These are phyloP conservation scores for Drosophila erecta DNA, from an alignment of 1,140 invertebrate genomes.

Conservation along the genomic window DNA sequence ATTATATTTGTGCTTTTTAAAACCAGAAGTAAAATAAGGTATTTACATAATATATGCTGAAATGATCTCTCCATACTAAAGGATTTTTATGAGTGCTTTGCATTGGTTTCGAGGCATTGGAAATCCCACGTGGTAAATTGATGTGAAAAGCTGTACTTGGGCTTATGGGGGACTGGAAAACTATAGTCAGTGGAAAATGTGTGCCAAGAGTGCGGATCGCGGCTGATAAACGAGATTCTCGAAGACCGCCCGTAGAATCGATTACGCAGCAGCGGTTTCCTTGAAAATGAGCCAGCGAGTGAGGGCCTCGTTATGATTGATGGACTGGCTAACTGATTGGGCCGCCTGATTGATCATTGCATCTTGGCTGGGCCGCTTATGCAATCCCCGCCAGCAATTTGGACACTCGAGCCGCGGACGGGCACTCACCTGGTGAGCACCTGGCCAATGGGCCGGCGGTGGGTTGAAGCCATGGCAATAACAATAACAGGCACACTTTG, in stretches of 20 bases:
- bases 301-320: conserved; percentile 35
- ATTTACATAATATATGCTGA: no score
- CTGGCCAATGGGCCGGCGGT: conserved; percentile 43
- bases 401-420: conserved; percentile 42
- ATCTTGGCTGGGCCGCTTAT: conserved; percentile 34
- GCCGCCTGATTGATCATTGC: conserved; percentile 38
- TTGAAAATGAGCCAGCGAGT: not conserved
- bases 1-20: fast-evolving
- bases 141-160: not conserved
- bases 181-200: not conserved
- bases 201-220: not conserved
- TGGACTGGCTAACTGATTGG: conserved; percentile 34
- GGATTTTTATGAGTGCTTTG: not conserved
- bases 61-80: no score
- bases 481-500: conserved; percentile 43
- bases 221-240: conserved; percentile 5
- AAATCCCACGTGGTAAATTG: not conserved
- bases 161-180: not conserved
- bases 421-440: conserved; percentile 28
- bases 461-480: conserved; percentile 10
- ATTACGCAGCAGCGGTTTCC: conserved; percentile 1
- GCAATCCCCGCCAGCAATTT: conserved; percentile 57
- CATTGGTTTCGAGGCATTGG: not conserved
- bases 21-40: no score
- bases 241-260: conserved; percentile 9